Conservation (phyloP, 1,140 invertebrate species). For the Meloidogyne floridensis region DNA sequence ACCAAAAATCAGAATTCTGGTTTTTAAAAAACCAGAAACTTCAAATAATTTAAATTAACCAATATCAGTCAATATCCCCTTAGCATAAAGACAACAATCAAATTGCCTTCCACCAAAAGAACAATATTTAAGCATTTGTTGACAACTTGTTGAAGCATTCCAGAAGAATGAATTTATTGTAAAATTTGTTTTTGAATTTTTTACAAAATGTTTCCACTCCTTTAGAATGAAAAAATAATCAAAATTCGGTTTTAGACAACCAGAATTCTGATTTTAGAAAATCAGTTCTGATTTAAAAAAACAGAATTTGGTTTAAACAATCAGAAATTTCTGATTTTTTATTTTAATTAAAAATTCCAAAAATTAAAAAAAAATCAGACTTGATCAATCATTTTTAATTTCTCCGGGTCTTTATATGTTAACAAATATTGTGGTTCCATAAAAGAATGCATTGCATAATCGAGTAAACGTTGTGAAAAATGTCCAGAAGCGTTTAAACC, state of each 20-base stretch:
- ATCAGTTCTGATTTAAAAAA: too few relatives aligned
- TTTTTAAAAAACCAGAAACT: not conserved
- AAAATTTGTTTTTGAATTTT: constrained; percentile 44
- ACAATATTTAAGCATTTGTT: constrained; percentile 55
- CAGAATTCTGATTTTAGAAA: too few relatives aligned
- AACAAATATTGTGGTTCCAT: constrained; percentile 40
- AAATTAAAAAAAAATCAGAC: not conserved
- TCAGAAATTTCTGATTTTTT: not conserved
- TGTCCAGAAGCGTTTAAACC: constrained; percentile 46
- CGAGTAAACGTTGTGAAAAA: constrained; percentile 48
- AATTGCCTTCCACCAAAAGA: constrained; percentile 57
- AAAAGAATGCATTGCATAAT: constrained; percentile 50
- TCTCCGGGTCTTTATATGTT: constrained; percentile 4
- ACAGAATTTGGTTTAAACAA: too few relatives aligned
- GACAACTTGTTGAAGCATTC: constrained; percentile 50
- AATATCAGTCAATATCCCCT: constrained; percentile 57
- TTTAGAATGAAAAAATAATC: not conserved
- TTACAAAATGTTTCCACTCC: constrained; percentile 41
- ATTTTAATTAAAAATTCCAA: not conserved
- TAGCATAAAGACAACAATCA: constrained; percentile 57
- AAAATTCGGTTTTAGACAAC: too few relatives aligned
- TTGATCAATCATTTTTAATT: constrained; percentile 35
- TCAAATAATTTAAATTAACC: constrained; percentile 30
- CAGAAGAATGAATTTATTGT: constrained; percentile 59
- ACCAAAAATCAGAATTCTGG: constrained; percentile 30